phyloP scores from a whole-genome alignment of 1,140 invertebrate genomes.

The Leptinotarsa undecemlineata region DNA sequence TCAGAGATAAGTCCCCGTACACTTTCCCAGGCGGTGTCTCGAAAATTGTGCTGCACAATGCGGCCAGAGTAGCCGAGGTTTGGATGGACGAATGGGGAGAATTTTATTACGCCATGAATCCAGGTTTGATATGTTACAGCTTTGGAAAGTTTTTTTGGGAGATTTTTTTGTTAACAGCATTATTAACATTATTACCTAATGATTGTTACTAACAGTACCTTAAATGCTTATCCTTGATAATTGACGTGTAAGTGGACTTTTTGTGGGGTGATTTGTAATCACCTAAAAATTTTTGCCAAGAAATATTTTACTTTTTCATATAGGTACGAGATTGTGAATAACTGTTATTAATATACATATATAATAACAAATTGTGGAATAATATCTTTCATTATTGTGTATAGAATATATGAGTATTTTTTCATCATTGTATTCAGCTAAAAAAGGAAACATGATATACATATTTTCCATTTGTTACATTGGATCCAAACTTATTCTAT shows the following conservation, averaged over 20 bases:
- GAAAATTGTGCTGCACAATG: slow-evolving; percentile 96
- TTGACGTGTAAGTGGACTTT: not conserved
- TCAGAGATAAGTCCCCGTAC: slow-evolving; percentile 98
- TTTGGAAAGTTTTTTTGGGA: not conserved
- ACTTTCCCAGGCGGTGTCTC: slow-evolving; percentile 98
- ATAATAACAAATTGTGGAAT: too few species aligned
- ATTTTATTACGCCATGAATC: slow-evolving; percentile 98
- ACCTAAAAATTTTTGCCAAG: too few species aligned
- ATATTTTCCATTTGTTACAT: too few species aligned
- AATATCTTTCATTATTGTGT: too few species aligned
- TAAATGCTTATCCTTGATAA: not conserved
- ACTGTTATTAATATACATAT: too few species aligned
- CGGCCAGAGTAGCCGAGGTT: slow-evolving; percentile 93
- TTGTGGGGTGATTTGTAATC: too few species aligned
- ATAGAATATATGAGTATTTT: too few species aligned
- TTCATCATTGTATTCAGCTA: too few species aligned
- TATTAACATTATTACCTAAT: not conserved
- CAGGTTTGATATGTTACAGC: slow-evolving; percentile 72
- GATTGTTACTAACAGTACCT: slow-evolving; percentile 13
- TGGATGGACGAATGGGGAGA: slow-evolving; percentile 99
- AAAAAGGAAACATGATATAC: too few species aligned
- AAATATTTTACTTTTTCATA: too few species aligned
- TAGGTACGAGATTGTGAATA: too few species aligned
- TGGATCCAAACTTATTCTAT: too few species aligned
- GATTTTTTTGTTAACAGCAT: slow-evolving; percentile 10